Evolutionary conservation across 2,113 vertebrate species (phyloP), one percentile per base, ranked within the genome.

Genomic region (Mungos mungo): DNA sequence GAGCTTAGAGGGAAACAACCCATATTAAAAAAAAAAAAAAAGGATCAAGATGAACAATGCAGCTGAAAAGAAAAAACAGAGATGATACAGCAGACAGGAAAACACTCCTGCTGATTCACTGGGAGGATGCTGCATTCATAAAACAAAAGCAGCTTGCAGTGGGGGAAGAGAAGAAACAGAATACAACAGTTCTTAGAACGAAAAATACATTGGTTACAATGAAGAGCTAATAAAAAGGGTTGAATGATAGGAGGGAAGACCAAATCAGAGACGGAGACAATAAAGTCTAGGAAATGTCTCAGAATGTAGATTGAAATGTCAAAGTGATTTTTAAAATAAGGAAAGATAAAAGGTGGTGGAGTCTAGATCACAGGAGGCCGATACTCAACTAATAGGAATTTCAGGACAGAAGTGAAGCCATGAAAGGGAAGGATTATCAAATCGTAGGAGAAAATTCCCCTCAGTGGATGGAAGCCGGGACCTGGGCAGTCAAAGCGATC

Each of bases 271-370:
- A 47, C 27, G n/a, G 63, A 63, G 72, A 81, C 54, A 29, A 72
- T 71, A 35, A 96, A 88, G 47, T 41, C 71, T 31, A 95, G 14
- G 33, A 85, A 76, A 41, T 71, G 38, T 57, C 79, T 93, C 92
- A 65, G 86, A 81, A 92, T 71, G 29, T 7, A 77, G 57, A 76
- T 35, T 81, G 52, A 86, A 96, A 93, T 81, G 77, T 84, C 87
- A 76, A 63, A 41, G 23, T 63, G 41, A 72, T 54, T 41, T 68
- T 95, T 93, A 31, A 90, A 83, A 80, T 5, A 13, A 63, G 29
- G 19, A 84, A 87, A 81, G 13, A 65, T 72, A 35, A 83, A 85
- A 79, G 19, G 79, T 60, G 35, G n/a, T 15, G 27, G 89, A 83
- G 25, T 29, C 35, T 54, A 18, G 68, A 76, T 90, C 41, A 8